Percentiles rank a stretch among this genome's conserved stretches.
Conservation (phyloP, 2,888 invertebrate species). For the Rosalia funebris region DNA sequence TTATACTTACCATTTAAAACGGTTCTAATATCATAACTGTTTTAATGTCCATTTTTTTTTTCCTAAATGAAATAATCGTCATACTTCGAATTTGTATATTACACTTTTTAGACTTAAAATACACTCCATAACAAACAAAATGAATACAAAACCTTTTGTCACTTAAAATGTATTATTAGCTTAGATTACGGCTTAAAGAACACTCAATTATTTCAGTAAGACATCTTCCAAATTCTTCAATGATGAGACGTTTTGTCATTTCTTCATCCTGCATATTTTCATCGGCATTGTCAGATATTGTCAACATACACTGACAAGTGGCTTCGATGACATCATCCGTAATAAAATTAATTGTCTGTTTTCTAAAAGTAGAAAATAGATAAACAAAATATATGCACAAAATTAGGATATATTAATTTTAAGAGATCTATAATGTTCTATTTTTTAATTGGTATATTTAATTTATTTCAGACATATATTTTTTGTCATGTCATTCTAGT, state of each 20-base stretch:
- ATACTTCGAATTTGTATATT: conserved; percentile 15
- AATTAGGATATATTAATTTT: conserved; percentile 2
- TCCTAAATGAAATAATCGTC: not conserved
- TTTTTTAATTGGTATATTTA: too few species aligned
- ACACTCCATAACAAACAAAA: conserved; percentile 32
- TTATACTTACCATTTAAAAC: too few species aligned
- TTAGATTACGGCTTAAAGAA: conserved; percentile 44
- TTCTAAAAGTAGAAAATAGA: conserved; percentile 62
- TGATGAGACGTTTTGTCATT: conserved; percentile 76
- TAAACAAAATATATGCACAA: too few species aligned
- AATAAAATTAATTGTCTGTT: conserved; percentile 89
- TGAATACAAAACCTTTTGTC: conserved; percentile 30
- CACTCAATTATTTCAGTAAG: conserved; percentile 91
- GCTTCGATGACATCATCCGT: conserved; percentile 96
- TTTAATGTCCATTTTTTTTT: too few species aligned
- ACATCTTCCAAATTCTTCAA: conserved; percentile 96
- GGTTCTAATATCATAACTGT: too few species aligned
- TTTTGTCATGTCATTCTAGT: too few species aligned
- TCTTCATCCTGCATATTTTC: conserved; percentile 72
- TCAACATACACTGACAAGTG: conserved; percentile 93
- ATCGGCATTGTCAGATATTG: conserved; percentile 88
- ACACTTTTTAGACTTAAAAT: conserved; percentile 30
- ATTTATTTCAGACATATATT: too few species aligned
- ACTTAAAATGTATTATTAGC: conserved; percentile 34
- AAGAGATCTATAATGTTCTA: too few species aligned